Percentiles rank a stretch among this genome's conserved stretches.
Evolutionary conservation across 64 coral and sea anemone species (phyloP).

Genomic region (Stichodactyla mertensii): DNA sequence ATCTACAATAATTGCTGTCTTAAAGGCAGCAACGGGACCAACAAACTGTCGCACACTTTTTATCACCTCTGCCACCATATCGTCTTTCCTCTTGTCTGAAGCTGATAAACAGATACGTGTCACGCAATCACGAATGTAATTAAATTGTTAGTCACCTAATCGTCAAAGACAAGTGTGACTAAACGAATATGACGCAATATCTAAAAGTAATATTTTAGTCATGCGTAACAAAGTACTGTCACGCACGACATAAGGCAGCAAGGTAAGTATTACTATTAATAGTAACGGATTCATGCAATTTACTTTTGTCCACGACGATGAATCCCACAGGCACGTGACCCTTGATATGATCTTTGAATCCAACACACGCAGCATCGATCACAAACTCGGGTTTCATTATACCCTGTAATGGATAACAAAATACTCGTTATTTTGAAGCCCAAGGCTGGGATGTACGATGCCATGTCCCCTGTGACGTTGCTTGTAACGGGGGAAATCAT

Average conservation of each 20-base stretch:
- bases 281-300: background rate
- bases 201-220: too few species aligned
- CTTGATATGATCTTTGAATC: conserved; percentile 60
- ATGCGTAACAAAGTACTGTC: background rate
- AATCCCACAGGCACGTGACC: conserved; percentile 91
- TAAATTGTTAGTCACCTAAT: background rate
- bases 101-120: conserved; percentile 25
- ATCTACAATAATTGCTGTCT: conserved; percentile 84
- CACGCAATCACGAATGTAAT: background rate
- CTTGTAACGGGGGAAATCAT: too few species aligned
- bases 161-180: background rate
- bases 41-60: conserved; percentile 61
- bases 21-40: conserved; percentile 83
- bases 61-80: conserved; percentile 64
- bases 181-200: background rate
- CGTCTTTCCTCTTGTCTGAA: conserved; percentile 33
- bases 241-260: background rate
- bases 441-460: background rate
- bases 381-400: conserved; percentile 61
- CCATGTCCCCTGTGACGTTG: too few species aligned
- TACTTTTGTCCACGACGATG: conserved; percentile 81
- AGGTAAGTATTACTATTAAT: background rate
- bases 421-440: background rate
- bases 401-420: conserved; percentile 45
- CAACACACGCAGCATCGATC: conserved; percentile 81